Conservation (phyloP, 2,113 vertebrate species). For the Otis tarda region DNA sequence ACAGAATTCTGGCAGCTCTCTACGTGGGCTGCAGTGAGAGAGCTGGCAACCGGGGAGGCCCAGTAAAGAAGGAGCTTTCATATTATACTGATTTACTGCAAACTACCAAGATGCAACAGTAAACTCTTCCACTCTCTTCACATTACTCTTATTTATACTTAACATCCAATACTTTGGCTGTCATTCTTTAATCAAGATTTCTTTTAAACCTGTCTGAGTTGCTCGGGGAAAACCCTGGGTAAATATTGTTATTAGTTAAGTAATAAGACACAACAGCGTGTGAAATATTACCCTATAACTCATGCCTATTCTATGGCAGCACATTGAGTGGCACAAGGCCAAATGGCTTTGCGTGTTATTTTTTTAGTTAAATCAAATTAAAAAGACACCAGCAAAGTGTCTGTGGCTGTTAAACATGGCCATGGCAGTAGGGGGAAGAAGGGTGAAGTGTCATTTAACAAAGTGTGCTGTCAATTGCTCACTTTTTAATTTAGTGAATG, state of each 20-base stretch:
- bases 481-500: constrained; percentile 55
- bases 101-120: constrained; percentile 60
- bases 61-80: constrained; percentile 37
- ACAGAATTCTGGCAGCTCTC: neutral
- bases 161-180: constrained; percentile 72
- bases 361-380: constrained; percentile 73
- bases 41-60: neutral
- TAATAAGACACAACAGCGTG: constrained; percentile 72
- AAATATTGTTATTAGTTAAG: constrained; percentile 77
- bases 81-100: constrained; percentile 70
- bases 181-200: constrained; percentile 77
- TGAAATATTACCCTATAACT: constrained; percentile 72
- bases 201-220: constrained; percentile 66
- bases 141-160: constrained; percentile 76
- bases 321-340: constrained; percentile 61
- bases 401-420: constrained; percentile 40
- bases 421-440: neutral
- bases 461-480: constrained; percentile 31
- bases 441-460: constrained; percentile 19
- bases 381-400: constrained; percentile 65
- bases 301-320: constrained; percentile 40
- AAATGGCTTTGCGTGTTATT: constrained; percentile 66
- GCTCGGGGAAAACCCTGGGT: constrained; percentile 67
- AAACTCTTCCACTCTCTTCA: constrained; percentile 67
- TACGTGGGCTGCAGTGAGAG: neutral